Evolutionary conservation across 2,113 vertebrate species (phyloP).

Genomic region (Prietella phreatophila): DNA sequence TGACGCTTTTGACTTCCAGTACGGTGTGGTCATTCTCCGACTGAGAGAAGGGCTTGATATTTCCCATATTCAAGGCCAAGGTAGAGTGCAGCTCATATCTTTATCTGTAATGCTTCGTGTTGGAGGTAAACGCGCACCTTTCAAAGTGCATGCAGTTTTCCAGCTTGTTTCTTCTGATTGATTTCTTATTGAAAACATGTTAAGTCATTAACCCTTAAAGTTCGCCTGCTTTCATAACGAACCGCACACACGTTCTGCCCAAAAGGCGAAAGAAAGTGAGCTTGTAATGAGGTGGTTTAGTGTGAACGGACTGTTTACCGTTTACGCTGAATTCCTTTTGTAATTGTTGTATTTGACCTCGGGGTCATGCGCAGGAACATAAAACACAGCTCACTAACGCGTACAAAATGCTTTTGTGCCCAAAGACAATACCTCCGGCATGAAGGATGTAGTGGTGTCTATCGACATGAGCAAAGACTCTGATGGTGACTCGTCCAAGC

Average conservation of each 20-base stretch:
- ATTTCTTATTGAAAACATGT: not conserved
- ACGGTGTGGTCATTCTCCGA: slow-evolving; percentile 89
- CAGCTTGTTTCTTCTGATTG: not conserved
- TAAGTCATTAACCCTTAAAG: not conserved
- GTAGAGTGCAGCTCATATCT: slow-evolving; percentile 63
- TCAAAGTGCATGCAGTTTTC: not conserved
- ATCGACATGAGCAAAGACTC: slow-evolving; percentile 91
- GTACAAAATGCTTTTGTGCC: not conserved
- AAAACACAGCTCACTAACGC: not conserved
- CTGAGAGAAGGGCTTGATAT: slow-evolving; percentile 92
- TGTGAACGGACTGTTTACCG: not conserved
- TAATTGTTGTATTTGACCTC: not conserved
- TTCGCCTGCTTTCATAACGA: not conserved
- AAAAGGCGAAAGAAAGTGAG: not conserved
- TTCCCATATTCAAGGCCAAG: slow-evolving; percentile 97
- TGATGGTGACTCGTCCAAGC: slow-evolving; percentile 83
- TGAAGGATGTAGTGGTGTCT: slow-evolving; percentile 91
- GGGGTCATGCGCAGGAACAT: not conserved
- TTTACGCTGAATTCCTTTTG: not conserved
- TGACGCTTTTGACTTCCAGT: slow-evolving; percentile 95
- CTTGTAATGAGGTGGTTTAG: slow-evolving; percentile 21
- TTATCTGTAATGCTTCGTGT: not conserved
- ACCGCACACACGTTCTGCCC: not conserved
- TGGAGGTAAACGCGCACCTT: not conserved
- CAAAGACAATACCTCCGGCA: slow-evolving; percentile 82